phyloP scores from a whole-genome alignment of 2,797 vertebrate genomes.

The Arctocebus calabarensis region DNA sequence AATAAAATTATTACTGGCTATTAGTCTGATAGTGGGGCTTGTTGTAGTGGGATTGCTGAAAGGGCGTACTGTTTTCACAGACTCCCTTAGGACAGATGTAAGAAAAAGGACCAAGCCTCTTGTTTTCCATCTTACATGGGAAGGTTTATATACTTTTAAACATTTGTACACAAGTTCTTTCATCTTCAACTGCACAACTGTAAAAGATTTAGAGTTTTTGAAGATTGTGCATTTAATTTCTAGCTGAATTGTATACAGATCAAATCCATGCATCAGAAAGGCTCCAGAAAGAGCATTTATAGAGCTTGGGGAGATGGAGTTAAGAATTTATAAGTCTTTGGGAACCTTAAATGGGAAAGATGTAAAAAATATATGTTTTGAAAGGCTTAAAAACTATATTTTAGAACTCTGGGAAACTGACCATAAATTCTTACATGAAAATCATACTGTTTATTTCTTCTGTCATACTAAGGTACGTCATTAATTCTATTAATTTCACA shows the following conservation, averaged over 20 bases:
- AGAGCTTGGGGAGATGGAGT: slow-evolving; percentile 34
- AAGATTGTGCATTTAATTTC: slow-evolving; percentile 65
- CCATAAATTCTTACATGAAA: slow-evolving; percentile 15
- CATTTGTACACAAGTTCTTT: slow-evolving; percentile 62
- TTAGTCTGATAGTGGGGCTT: neutral
- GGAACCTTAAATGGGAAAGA: slow-evolving; percentile 43
- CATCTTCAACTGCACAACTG: slow-evolving; percentile 44
- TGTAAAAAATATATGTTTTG: slow-evolving; percentile 47
- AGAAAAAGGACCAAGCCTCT: slow-evolving; percentile 34
- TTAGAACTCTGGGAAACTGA: slow-evolving; percentile 40
- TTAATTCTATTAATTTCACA: slow-evolving; percentile 58
- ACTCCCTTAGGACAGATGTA: slow-evolving; percentile 49
- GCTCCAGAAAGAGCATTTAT: slow-evolving; percentile 45
- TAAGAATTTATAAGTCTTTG: slow-evolving; percentile 61
- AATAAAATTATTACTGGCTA: slow-evolving; percentile 25
- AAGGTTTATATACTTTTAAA: slow-evolving; percentile 57
- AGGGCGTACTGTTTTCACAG: slow-evolving; percentile 34
- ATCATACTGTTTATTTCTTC: slow-evolving; percentile 11
- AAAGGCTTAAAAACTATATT: slow-evolving; percentile 23
- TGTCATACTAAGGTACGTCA: neutral
- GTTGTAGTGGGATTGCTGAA: slow-evolving; percentile 15
- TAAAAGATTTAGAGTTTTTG: slow-evolving; percentile 69
- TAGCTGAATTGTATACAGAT: slow-evolving; percentile 61
- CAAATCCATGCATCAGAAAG: slow-evolving; percentile 55
- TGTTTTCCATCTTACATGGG: neutral